Conservation (phyloP, 1,140 invertebrate species). For the Pseudomyrmex flavicornis region DNA sequence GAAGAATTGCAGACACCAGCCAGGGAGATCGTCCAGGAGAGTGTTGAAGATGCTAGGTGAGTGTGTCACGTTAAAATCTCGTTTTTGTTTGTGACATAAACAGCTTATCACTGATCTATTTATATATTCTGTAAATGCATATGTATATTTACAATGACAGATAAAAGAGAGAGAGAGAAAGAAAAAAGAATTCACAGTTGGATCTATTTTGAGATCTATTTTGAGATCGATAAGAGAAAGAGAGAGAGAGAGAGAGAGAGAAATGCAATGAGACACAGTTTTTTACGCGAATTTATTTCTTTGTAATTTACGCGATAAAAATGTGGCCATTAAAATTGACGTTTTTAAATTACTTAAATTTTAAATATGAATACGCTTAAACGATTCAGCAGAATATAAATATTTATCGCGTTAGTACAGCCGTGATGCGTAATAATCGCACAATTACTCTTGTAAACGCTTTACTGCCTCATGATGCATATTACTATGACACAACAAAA, state of each 20-base stretch:
- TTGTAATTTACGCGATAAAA: neutral
- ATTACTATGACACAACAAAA: neutral
- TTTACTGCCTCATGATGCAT: neutral
- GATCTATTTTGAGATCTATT: neutral
- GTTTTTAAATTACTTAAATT: slow-evolving; percentile 24
- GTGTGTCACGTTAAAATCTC: slow-evolving; percentile 69
- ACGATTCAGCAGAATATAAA: neutral
- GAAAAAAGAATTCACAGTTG: neutral
- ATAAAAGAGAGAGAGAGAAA: too few species aligned
- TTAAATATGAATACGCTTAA: neutral
- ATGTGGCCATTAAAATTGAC: too few species aligned
- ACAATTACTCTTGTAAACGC: neutral
- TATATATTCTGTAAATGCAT: neutral
- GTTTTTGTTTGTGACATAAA: too few species aligned
- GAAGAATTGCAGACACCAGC: slow-evolving; percentile 74
- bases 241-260: too few species aligned
- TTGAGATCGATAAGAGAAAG: neutral
- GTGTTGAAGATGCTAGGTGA: slow-evolving; percentile 90
- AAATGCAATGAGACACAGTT: neutral
- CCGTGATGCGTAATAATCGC: neutral
- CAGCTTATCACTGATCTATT: neutral
- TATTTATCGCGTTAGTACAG: neutral
- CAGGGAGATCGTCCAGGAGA: slow-evolving; percentile 85
- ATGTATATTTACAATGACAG: neutral
- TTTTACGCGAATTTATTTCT: neutral